Conservation (phyloP, 2,113 vertebrate genomes). For the Nymphicus hollandicus region DNA sequence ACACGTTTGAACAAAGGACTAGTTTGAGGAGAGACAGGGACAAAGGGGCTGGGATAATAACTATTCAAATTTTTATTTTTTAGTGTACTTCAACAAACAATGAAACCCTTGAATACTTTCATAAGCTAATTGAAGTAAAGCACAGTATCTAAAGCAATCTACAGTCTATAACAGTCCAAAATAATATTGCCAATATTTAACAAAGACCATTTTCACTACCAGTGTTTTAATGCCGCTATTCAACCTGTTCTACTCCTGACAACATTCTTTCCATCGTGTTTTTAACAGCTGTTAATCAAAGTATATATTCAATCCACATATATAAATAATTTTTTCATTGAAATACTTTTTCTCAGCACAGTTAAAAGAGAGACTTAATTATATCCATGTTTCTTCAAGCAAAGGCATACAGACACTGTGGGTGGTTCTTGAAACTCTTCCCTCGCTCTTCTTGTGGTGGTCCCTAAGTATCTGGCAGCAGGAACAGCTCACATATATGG, state of each 20-base stretch:
- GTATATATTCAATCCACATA: not conserved
- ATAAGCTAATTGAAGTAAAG: slow-evolving; percentile 37
- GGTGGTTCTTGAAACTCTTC: slow-evolving; percentile 55
- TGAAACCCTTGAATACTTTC: slow-evolving; percentile 15
- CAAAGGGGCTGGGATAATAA: not conserved
- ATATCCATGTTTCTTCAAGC: slow-evolving; percentile 55
- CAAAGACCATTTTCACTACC: not conserved
- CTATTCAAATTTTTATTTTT: not conserved
- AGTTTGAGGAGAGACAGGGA: not conserved
- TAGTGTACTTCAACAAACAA: slow-evolving; percentile 4
- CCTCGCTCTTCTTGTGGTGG: slow-evolving; percentile 52
- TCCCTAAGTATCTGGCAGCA: slow-evolving; percentile 55
- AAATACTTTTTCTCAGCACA: slow-evolving; percentile 52
- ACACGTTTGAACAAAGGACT: not conserved
- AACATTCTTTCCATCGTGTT: not conserved
- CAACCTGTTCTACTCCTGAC: not conserved
- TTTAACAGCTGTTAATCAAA: not conserved
- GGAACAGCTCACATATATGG: slow-evolving; percentile 16
- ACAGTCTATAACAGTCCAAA: not conserved
- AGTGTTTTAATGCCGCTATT: not conserved
- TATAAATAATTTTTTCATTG: not conserved
- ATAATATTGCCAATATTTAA: not conserved
- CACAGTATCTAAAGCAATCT: not conserved
- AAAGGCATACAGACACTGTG: slow-evolving; percentile 61
- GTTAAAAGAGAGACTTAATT: slow-evolving; percentile 56